Base-by-base conservation (phyloP, 2,113 vertebrate genomes). In the Tragelaphus imberbis region DNA sequence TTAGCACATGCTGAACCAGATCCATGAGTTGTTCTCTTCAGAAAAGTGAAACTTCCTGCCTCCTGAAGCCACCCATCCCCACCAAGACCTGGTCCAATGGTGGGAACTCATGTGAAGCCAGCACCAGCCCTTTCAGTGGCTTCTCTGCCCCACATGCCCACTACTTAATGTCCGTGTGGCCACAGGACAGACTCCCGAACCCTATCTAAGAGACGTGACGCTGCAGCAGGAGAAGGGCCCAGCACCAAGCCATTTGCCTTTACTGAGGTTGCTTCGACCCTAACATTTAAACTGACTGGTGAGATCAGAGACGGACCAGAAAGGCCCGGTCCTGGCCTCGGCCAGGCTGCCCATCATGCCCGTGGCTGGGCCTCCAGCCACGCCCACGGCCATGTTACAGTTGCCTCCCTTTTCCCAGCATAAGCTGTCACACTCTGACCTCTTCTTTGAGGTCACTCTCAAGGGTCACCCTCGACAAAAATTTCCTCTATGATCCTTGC, bases 361-460 rank as follows among this genome's bases (percentile, higher is more conserved):
- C 11, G 3, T 15, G 0, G 36, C 53, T 5, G 0, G 30, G 23
- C 36, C 40, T 16, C 9, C 28, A 13, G 85, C 4, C 1, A 7
- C 0, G 5, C 63, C 28, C 8, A 11, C 3, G 47, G 30, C 49
- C 44, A 7, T n/a, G 30, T 49, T 5, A 0, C 3, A 5, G 21
- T 3, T 2, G 10, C 77, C 58, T 12, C 58, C 30, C 51, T 33
- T 53, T 47, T 23, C 19, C 65, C 47, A 44, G 9, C 28, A 84
- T 28, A 3, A 63, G 33, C 81, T 28, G 15, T 21, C 40, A 16
- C 0, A 6, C 25, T 17, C 40, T 75, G 21, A 21, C 23, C 47
- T 90, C 6, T 51, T 89, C 59, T 89, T 0, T 25, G 33, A 81
- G 28, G 51, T 51, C 61, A 15, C 59, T 58, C 30, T 84, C n/a